Percentiles rank a stretch among this genome's conserved stretches.
These are phyloP conservation scores for Samia ricini DNA, from an alignment of 1,140 invertebrate species.

Conservation along the genomic window DNA sequence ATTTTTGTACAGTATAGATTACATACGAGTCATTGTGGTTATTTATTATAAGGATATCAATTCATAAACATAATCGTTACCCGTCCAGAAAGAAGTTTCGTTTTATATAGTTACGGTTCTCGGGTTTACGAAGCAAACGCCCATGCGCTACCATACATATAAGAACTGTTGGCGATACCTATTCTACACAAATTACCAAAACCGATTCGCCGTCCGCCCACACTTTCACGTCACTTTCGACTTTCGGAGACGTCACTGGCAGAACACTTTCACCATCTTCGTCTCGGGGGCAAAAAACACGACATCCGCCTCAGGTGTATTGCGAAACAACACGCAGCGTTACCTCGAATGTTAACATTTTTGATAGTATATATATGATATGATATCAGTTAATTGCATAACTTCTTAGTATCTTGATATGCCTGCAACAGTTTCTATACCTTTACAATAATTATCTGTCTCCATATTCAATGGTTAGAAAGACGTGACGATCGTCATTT, in stretches of 20 bases:
- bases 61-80: no score
- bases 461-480: no score
- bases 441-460: no score
- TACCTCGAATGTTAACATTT: background rate
- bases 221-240: conserved; percentile 47
- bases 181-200: background rate
- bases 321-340: conserved; percentile 31
- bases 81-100: background rate
- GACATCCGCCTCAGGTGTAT: conserved; percentile 32
- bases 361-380: background rate
- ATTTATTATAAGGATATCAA: background rate
- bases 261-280: conserved; percentile 43
- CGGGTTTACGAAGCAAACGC: background rate
- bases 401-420: no score
- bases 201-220: conserved; percentile 1
- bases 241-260: conserved; percentile 4
- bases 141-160: background rate
- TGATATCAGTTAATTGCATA: background rate
- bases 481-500: no score
- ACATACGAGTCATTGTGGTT: background rate
- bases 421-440: no score
- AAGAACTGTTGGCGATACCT: background rate
- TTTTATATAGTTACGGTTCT: background rate
- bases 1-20: no score
- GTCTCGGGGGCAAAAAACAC: conserved; percentile 21